These are phyloP conservation scores for Cheilosia urbana DNA, from an alignment of 2,888 invertebrate genomes.

Conservation along the genomic window DNA sequence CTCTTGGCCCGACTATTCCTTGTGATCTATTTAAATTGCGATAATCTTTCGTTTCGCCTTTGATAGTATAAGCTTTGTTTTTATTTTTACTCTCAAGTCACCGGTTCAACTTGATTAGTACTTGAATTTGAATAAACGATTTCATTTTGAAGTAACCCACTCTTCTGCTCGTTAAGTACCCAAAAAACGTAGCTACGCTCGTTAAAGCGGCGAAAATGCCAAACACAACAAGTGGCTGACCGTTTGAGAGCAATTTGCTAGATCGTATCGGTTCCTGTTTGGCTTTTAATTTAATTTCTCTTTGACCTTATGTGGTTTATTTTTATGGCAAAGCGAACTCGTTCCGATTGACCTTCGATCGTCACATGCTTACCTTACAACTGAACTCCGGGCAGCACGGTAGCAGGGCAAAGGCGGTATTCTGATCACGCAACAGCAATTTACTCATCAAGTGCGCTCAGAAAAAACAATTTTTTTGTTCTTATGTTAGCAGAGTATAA, in stretches of 20 bases:
- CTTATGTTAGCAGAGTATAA: slow-evolving; percentile 12
- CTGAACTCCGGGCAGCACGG: not conserved
- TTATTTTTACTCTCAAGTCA: slow-evolving; percentile 5
- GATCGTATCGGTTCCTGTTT: slow-evolving; percentile 22
- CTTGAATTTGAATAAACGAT: not conserved
- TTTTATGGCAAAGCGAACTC: not conserved
- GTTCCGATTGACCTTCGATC: slow-evolving; percentile 20
- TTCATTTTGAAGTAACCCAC: not conserved
- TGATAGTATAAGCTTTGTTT: not conserved
- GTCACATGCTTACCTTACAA: slow-evolving; percentile 41
- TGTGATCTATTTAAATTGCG: slow-evolving; percentile 1
- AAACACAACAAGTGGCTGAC: not conserved
- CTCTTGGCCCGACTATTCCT: not conserved
- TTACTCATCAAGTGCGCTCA: not conserved
- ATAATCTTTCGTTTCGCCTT: slow-evolving; percentile 2
- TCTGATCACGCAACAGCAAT: slow-evolving; percentile 49
- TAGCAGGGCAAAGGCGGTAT: not conserved
- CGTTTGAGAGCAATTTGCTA: slow-evolving; percentile 7
- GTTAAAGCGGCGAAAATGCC: not conserved
- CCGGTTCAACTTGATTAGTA: slow-evolving; percentile 7
- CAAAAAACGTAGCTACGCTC: not conserved
- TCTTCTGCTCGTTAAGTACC: not conserved
- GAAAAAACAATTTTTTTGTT: not conserved
- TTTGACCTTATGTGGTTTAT: slow-evolving; percentile 5
- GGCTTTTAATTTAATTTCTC: not conserved